Conservation (phyloP, 2,888 invertebrate genomes). For the Mamestra brassicae region DNA sequence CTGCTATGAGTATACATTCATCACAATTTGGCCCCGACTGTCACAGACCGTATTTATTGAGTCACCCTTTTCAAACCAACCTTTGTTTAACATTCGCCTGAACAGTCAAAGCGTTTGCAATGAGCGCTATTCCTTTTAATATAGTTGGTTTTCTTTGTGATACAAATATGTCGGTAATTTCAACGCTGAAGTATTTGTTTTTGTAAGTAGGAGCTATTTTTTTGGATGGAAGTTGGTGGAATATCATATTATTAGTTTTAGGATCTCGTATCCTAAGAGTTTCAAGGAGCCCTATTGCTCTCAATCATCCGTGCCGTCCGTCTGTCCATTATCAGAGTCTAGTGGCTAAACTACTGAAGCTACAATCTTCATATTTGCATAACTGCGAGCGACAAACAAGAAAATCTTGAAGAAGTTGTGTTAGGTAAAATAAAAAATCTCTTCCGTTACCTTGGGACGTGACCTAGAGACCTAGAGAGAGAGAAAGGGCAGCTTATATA, state of each 20-base stretch:
- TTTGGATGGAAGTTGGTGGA: background rate
- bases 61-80: conserved; percentile 54
- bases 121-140: conserved; percentile 28
- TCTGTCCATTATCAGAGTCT: no score
- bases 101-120: conserved; percentile 53
- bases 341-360: no score
- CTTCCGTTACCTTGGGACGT: no score
- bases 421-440: no score
- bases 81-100: conserved; percentile 55
- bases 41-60: conserved; percentile 49
- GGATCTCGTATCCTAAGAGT: no score
- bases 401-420: no score
- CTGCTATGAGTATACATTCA: conserved; percentile 41
- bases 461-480: no score
- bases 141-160: conserved; percentile 13
- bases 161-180: conserved; percentile 23
- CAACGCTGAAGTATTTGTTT: conserved; percentile 11
- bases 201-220: conserved; percentile 3
- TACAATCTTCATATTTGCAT: no score
- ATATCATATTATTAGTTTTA: background rate
- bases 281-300: no score
- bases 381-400: no score
- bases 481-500: no score
- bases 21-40: conserved; percentile 38
- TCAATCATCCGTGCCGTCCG: no score